phyloP scores from a whole-genome alignment of 2,888 invertebrate genomes.

The Protophormia terraenovae region DNA sequence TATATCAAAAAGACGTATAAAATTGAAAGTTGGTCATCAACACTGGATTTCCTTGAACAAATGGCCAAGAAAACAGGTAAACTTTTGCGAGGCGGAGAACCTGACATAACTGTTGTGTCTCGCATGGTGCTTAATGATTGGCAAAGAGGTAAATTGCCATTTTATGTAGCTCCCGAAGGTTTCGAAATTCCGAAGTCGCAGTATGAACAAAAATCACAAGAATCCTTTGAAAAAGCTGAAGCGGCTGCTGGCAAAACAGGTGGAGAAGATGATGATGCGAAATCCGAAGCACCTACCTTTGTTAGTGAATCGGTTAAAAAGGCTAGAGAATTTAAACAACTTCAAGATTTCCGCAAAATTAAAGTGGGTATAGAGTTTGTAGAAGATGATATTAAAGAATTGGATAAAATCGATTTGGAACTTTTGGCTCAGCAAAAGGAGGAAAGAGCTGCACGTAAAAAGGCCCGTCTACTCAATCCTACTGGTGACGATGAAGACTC shows the following conservation, averaged over 20 bases:
- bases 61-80: slow-evolving; percentile 93
- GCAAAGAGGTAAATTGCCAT: slow-evolving; percentile 98
- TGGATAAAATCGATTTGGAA: slow-evolving; percentile 83
- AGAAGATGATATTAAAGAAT: slow-evolving; percentile 82
- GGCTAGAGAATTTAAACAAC: slow-evolving; percentile 80
- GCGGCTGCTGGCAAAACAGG: slow-evolving; percentile 66
- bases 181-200: slow-evolving; percentile 87
- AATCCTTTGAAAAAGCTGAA: slow-evolving; percentile 69
- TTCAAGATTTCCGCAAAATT: slow-evolving; percentile 93
- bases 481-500: slow-evolving; percentile 81
- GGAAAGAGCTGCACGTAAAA: slow-evolving; percentile 77
- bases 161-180: slow-evolving; percentile 93
- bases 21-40: slow-evolving; percentile 89
- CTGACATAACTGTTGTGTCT: slow-evolving; percentile 93
- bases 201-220: slow-evolving; percentile 67
- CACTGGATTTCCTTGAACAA: slow-evolving; percentile 95
- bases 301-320: slow-evolving; percentile 82
- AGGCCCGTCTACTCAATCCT: slow-evolving; percentile 75
- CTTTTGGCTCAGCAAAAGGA: slow-evolving; percentile 82
- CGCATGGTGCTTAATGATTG: slow-evolving; percentile 99
- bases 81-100: slow-evolving; percentile 97
- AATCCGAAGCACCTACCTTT: slow-evolving; percentile 77
- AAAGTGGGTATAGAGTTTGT: slow-evolving; percentile 88
- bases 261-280: slow-evolving; percentile 72
- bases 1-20: slow-evolving; percentile 96